Conservation (phyloP, 2,888 invertebrate species). For the Hemithea aestivaria region DNA sequence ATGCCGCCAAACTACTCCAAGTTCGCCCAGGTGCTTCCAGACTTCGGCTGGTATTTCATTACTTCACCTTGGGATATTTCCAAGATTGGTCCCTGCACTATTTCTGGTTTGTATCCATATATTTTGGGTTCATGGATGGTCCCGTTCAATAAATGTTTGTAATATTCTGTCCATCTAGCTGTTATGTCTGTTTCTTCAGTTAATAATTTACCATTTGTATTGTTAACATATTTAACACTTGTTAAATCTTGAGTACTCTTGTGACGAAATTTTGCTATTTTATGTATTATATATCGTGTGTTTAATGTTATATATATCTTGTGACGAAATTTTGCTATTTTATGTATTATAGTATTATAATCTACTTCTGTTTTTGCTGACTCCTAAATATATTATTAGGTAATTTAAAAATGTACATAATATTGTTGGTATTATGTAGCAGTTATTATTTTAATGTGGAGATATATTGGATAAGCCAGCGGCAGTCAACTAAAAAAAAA, state of each 20-base stretch:
- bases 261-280: neutral
- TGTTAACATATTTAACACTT: neutral
- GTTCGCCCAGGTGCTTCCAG: slow-evolving; percentile 1
- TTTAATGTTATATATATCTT: too few relatives aligned
- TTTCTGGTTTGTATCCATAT: too few relatives aligned
- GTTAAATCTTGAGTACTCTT: neutral
- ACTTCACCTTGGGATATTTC: neutral
- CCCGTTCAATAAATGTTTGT: neutral
- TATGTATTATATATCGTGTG: too few relatives aligned
- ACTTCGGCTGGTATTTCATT: slow-evolving; percentile 1
- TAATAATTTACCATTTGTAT: neutral
- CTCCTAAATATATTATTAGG: too few relatives aligned
- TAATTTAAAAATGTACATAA: too few relatives aligned
- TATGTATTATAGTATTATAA: too few relatives aligned
- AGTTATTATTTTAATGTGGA: too few relatives aligned
- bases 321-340: neutral
- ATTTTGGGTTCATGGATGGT: too few relatives aligned
- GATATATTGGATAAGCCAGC: too few relatives aligned
- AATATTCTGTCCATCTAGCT: neutral
- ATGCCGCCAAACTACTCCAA: neutral
- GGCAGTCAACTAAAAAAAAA: too few relatives aligned
- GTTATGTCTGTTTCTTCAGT: neutral
- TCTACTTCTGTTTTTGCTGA: too few relatives aligned
- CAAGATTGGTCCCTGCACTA: neutral
- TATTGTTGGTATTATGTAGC: too few relatives aligned